phyloP scores from a whole-genome alignment of 30 jellyfish, hydroid and myxozoan species.

The Nemopilema nomurai region DNA sequence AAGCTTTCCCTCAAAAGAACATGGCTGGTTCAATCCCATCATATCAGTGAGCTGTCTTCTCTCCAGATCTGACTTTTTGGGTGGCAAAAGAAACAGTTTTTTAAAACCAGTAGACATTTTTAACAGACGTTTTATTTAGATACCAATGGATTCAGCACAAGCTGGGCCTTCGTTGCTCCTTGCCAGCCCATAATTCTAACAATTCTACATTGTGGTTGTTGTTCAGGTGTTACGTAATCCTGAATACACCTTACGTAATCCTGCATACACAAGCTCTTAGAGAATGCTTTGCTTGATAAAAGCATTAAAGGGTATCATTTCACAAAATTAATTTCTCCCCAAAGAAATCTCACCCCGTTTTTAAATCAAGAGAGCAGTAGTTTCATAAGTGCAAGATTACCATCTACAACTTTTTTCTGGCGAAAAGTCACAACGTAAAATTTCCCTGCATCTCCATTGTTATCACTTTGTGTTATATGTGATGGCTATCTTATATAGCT shows the following conservation, averaged over 20 bases:
- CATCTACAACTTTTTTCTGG: not conserved
- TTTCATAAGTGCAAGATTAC: not conserved
- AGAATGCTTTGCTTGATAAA: too few species aligned
- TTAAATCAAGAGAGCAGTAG: too few species aligned
- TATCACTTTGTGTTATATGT: not conserved
- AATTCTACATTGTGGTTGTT: not conserved
- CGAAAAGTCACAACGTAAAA: not conserved
- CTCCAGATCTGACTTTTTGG: not conserved
- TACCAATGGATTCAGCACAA: not conserved
- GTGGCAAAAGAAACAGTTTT: not conserved
- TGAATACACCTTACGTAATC: too few species aligned
- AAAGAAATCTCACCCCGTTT: too few species aligned
- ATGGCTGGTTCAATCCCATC: not conserved
- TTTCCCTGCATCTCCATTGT: not conserved
- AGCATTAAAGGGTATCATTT: too few species aligned
- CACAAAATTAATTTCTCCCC: too few species aligned
- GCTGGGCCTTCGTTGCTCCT: not conserved
- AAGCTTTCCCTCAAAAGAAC: not conserved
- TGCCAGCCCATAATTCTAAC: not conserved
- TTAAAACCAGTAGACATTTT: not conserved
- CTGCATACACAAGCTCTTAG: too few species aligned
- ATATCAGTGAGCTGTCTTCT: not conserved
- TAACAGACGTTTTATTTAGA: not conserved
- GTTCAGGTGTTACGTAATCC: not conserved
- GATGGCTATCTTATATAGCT: not conserved